Evolutionary conservation across 1,140 invertebrate species (phyloP).

Genomic region (Brachionus paranguensis): DNA sequence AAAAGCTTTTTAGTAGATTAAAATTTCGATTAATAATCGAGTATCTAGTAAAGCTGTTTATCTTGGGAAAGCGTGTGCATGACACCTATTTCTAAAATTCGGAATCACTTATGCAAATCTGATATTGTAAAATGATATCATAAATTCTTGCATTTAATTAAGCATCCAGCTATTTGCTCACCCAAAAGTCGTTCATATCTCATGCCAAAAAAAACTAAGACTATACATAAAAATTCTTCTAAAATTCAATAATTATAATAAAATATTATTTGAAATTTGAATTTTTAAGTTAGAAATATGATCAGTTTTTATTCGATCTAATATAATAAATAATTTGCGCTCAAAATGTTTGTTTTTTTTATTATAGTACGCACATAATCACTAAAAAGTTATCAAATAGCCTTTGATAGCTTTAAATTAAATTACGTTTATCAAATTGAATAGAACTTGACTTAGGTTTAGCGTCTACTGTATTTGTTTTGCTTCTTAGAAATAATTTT

Average conservation of each 20-base stretch:
- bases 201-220: not conserved
- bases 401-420: not conserved
- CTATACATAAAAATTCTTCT: not conserved
- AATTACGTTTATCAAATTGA: no score
- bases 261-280: constrained; percentile 24
- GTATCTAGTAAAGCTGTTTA: not conserved
- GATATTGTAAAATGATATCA: not conserved
- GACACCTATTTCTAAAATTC: not conserved
- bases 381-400: not conserved
- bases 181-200: not conserved
- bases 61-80: not conserved
- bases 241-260: not conserved
- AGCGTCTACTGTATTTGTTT: not conserved
- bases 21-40: not conserved
- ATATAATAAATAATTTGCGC: not conserved
- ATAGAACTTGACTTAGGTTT: not conserved
- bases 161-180: not conserved
- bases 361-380: not conserved
- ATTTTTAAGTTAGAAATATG: constrained; percentile 8
- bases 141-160: constrained; percentile 12
- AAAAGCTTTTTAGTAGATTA: not conserved
- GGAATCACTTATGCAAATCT: not conserved
- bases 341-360: not conserved
- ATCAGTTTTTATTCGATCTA: not conserved
- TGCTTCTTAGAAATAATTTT: not conserved